These are phyloP conservation scores for Anastrepha obliqua DNA, from an alignment of 1,140 invertebrate species.

Conservation along the genomic window DNA sequence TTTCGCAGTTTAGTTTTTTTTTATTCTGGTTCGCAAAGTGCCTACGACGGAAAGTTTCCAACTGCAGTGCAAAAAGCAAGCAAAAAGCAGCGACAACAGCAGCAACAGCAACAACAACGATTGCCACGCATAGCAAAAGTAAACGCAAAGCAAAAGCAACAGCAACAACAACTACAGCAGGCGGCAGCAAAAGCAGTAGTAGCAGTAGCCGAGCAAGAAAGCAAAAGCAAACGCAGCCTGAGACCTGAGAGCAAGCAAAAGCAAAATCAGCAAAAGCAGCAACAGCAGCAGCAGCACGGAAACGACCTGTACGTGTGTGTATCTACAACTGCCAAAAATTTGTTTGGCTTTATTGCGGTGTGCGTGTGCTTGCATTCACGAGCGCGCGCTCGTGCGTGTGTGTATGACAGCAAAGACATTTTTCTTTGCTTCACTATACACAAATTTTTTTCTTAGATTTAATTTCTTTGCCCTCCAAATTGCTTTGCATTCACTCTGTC, in stretches of 20 bases:
- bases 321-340: background rate
- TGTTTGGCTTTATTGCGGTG: slow-evolving; percentile 9
- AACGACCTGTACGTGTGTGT: slow-evolving; percentile 7
- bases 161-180: background rate
- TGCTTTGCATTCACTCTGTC: background rate
- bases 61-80: slow-evolving; percentile 17
- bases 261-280: background rate
- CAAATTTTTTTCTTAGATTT: background rate
- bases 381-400: background rate
- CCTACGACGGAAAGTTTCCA: slow-evolving; percentile 37
- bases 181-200: background rate
- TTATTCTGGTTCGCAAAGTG: background rate
- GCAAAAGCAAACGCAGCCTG: background rate
- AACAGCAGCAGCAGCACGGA: background rate
- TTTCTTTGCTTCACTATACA: background rate
- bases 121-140: slow-evolving; percentile 3
- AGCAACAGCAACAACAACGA: background rate
- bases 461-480: background rate
- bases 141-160: background rate
- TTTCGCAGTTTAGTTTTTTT: background rate
- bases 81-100: background rate
- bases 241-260: background rate
- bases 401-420: background rate
- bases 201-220: background rate
- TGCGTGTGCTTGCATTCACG: background rate